A percentile compares a stretch with the other conserved stretches of the same genome.
These are phyloP conservation scores for Stictocephala bisonia DNA, from an alignment of 2,888 invertebrate species.

Conservation along the genomic window DNA sequence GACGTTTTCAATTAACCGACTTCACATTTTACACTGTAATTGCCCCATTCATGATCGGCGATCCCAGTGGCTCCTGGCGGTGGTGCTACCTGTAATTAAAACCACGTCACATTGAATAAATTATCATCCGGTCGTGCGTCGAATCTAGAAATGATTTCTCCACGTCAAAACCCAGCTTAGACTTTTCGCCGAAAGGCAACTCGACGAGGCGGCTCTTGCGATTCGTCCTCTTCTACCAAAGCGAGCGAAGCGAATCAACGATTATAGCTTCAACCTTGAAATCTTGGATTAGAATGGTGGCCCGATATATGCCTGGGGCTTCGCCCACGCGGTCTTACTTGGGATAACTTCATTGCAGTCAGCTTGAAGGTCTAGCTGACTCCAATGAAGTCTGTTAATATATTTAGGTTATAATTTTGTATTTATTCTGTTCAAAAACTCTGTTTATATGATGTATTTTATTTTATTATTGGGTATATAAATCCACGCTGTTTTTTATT, in stretches of 20 bases:
- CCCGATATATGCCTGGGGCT: conserved; percentile 18
- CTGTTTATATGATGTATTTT: too few relatives aligned
- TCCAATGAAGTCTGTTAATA: too few relatives aligned
- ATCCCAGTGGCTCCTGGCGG: neutral
- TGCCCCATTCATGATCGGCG: conserved; percentile 3
- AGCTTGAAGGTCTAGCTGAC: too few relatives aligned
- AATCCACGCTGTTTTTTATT: too few relatives aligned
- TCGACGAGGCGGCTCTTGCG: neutral
- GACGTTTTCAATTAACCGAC: conserved; percentile 34
- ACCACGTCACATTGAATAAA: neutral
- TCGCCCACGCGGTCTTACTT: conserved; percentile 26
- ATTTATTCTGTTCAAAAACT: too few relatives aligned
- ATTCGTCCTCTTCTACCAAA: neutral
- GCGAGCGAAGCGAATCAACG: conserved; percentile 26
- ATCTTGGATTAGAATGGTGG: conserved; percentile 14
- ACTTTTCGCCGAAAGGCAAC: neutral
- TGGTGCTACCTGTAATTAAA: conserved; percentile 19
- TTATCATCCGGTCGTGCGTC: conserved; percentile 4
- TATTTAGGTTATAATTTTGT: too few relatives aligned
- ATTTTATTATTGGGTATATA: too few relatives aligned
- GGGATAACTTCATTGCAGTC: conserved; percentile 10
- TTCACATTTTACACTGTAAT: conserved; percentile 38
- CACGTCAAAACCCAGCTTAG: conserved; percentile 11
- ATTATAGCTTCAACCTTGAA: conserved; percentile 43
- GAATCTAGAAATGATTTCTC: conserved; percentile 26